Evolutionary conservation across 2,797 vertebrate species (phyloP).

Genomic region (Rhinatrema bivittatum): DNA sequence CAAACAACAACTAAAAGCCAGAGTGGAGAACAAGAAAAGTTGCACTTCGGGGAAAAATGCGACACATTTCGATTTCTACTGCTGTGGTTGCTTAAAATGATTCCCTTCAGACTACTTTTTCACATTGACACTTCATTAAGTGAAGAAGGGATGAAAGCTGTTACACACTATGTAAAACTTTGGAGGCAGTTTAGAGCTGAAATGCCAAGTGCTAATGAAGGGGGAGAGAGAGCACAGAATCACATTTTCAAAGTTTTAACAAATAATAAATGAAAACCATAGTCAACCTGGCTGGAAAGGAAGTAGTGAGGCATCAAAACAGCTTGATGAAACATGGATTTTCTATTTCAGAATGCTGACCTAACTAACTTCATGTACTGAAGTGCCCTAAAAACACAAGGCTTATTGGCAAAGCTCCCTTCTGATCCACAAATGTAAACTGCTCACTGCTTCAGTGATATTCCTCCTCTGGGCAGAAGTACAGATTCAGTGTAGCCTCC

Average conservation of each 20-base stretch:
- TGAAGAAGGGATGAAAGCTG: conserved; percentile 20
- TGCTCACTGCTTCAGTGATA: conserved; percentile 35
- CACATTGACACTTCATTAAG: conserved; percentile 25
- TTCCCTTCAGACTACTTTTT: conserved; percentile 22
- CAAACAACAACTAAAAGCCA: no score
- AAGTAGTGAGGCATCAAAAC: conserved; percentile 4
- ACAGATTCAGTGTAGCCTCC: conserved; percentile 43
- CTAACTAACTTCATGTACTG: conserved; percentile 8
- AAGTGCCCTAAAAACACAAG: conserved; percentile 2
- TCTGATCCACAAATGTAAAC: conserved; percentile 11
- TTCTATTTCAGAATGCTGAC: background rate
- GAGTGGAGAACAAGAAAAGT: no score
- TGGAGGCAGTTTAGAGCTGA: conserved; percentile 19
- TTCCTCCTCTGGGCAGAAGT: conserved; percentile 31
- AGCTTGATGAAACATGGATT: conserved; percentile 5
- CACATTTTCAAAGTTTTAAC: conserved; percentile 8
- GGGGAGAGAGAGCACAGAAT: conserved; percentile 12
- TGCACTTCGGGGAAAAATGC: no score
- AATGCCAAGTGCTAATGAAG: conserved; percentile 23
- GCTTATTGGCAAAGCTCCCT: conserved; percentile 7
- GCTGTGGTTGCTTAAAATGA: conserved; percentile 20
- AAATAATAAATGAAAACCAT: background rate
- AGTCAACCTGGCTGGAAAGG: background rate
- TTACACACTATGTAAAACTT: conserved; percentile 20
- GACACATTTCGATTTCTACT: no score